Conservation (phyloP, 2,888 invertebrate genomes). For the Patella ulyssiponensis region DNA sequence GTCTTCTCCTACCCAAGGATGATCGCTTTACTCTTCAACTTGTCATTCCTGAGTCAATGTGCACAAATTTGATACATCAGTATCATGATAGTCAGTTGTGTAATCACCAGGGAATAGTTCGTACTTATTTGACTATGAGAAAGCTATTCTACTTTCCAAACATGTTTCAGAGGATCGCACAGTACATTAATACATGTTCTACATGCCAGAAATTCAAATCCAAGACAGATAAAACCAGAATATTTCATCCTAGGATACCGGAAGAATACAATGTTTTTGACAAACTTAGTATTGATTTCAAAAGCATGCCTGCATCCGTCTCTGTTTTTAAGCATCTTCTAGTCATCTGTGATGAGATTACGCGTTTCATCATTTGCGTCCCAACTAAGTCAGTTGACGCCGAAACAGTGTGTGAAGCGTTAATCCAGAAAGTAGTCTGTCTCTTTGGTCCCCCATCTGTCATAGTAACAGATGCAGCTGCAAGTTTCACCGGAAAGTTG, state of each 20-base stretch:
- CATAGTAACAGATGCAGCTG: not conserved
- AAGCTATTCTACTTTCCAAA: not conserved
- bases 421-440: not conserved
- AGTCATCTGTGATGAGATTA: not conserved
- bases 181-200: conserved; percentile 1
- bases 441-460: not conserved
- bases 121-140: not conserved
- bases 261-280: not conserved
- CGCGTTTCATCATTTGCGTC: not conserved
- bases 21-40: not conserved
- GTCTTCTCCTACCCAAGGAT: not conserved
- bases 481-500: not conserved
- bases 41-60: not conserved
- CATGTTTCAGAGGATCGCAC: not conserved
- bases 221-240: conserved; percentile 1
- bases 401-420: not conserved
- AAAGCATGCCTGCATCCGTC: not conserved
- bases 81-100: not conserved
- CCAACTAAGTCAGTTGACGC: not conserved
- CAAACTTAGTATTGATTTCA: not conserved
- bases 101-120: not conserved
- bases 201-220: not conserved
- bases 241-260: not conserved
- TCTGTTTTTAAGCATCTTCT: not conserved
- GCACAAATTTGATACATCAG: not conserved